phyloP scores from a whole-genome alignment of 2,113 vertebrate species.

The Takifugu bimaculatus region DNA sequence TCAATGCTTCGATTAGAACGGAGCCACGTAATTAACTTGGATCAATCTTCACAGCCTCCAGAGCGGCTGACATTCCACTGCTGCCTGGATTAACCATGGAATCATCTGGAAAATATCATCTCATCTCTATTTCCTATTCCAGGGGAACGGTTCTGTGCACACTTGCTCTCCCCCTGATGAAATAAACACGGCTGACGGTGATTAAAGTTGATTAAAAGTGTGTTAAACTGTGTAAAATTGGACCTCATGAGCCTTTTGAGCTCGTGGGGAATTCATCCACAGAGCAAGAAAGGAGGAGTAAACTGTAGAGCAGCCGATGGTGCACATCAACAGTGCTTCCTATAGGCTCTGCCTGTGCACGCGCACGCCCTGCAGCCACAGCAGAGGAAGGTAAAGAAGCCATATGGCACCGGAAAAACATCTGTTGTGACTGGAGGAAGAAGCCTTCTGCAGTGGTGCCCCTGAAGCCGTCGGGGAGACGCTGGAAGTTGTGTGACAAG shows the following conservation, averaged over 20 bases:
- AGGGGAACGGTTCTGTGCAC: not conserved
- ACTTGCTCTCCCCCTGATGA: not conserved
- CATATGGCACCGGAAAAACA: constrained; percentile 43
- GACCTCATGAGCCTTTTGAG: too few relatives aligned
- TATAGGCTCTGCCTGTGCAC: not conserved
- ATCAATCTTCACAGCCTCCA: not conserved
- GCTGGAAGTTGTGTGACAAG: constrained; percentile 33
- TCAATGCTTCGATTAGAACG: not conserved
- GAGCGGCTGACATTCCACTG: not conserved
- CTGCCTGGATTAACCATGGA: too few relatives aligned
- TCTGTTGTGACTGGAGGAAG: constrained; percentile 28
- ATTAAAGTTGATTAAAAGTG: too few relatives aligned
- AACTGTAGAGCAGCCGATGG: too few relatives aligned
- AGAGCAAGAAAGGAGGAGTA: too few relatives aligned
- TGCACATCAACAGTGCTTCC: too few relatives aligned
- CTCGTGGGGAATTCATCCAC: too few relatives aligned
- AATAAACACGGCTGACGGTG: too few relatives aligned
- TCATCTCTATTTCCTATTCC: not conserved
- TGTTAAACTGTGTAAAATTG: too few relatives aligned
- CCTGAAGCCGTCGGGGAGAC: constrained; percentile 20
- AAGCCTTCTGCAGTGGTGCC: constrained; percentile 10
- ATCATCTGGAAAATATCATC: too few relatives aligned
- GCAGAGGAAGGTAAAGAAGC: constrained; percentile 37
- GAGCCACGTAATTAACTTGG: not conserved
- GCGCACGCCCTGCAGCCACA: constrained; percentile 23